Conservation (phyloP, 2,113 vertebrate genomes). For the Ailurus styani region DNA sequence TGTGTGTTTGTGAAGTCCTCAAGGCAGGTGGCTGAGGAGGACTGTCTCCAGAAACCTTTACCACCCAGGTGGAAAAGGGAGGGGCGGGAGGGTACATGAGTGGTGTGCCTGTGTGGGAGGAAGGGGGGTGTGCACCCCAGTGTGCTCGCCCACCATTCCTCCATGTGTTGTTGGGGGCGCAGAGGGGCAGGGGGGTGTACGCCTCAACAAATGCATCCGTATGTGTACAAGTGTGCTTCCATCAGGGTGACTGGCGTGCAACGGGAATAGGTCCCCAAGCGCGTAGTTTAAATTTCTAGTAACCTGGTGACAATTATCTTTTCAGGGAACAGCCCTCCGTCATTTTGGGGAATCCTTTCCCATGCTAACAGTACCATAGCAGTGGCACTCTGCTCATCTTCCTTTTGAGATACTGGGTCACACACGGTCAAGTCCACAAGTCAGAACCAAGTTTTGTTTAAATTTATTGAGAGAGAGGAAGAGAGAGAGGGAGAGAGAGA, state of each 20-base stretch:
- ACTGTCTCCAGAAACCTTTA: constrained; percentile 24
- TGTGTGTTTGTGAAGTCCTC: constrained; percentile 29
- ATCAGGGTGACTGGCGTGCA: fast-evolving
- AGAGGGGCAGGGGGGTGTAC: not conserved
- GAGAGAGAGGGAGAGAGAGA: not conserved
- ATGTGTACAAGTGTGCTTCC: not conserved
- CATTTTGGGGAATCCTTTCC: not conserved
- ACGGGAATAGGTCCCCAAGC: not conserved
- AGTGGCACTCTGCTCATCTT: not conserved
- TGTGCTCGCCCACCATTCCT: not conserved
- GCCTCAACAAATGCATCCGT: not conserved
- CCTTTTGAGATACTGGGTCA: not conserved
- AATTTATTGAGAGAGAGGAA: not conserved
- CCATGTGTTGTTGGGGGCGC: not conserved
- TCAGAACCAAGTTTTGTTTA: not conserved
- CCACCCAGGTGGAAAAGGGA: not conserved
- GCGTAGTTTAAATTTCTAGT: not conserved
- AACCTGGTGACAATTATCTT: not conserved
- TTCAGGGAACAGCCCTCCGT: not conserved
- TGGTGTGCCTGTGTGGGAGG: not conserved
- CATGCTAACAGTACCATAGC: too few species aligned
- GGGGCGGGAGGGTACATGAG: not conserved
- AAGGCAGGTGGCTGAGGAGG: not conserved
- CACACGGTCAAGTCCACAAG: not conserved
- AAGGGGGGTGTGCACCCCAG: not conserved